phyloP scores from a whole-genome alignment of 2,113 vertebrate species.

The Thomomys bottae region DNA sequence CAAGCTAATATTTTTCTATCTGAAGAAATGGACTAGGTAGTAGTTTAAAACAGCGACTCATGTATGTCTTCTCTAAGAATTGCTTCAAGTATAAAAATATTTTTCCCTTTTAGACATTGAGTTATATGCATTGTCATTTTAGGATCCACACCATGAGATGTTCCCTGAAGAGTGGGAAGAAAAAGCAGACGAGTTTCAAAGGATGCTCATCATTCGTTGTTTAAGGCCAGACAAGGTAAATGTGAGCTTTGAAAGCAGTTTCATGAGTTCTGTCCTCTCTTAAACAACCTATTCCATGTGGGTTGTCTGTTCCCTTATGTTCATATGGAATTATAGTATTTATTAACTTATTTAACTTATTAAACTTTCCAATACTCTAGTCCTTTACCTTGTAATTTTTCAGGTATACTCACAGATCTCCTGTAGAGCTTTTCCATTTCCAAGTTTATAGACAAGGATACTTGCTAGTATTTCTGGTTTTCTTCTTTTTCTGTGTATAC shows the following conservation, averaged over 20 bases:
- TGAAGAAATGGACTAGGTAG: background rate
- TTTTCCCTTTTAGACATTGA: slow-evolving; percentile 11
- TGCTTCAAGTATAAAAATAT: background rate
- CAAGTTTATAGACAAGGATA: background rate
- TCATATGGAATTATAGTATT: background rate
- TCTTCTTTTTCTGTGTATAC: too few relatives aligned
- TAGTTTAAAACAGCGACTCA: background rate
- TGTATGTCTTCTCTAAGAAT: background rate
- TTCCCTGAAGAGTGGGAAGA: slow-evolving; percentile 89
- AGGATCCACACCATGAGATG: slow-evolving; percentile 87
- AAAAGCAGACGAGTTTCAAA: slow-evolving; percentile 88
- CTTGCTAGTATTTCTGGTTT: background rate
- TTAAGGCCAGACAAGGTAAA: slow-evolving; percentile 91
- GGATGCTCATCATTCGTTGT: slow-evolving; percentile 91
- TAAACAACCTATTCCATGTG: too few relatives aligned
- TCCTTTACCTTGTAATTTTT: background rate
- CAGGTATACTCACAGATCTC: background rate
- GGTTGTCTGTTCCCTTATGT: background rate
- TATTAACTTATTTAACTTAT: background rate
- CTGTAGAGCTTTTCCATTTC: background rate
- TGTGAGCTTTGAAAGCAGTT: background rate
- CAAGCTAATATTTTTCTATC: slow-evolving; percentile 4
- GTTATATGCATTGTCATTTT: background rate
- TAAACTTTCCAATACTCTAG: background rate
- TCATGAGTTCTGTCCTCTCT: background rate